Percentiles rank a stretch among this genome's conserved stretches.
Evolutionary conservation across 2,797 vertebrate genomes (phyloP).

Genomic region (Anguilla obscura): DNA sequence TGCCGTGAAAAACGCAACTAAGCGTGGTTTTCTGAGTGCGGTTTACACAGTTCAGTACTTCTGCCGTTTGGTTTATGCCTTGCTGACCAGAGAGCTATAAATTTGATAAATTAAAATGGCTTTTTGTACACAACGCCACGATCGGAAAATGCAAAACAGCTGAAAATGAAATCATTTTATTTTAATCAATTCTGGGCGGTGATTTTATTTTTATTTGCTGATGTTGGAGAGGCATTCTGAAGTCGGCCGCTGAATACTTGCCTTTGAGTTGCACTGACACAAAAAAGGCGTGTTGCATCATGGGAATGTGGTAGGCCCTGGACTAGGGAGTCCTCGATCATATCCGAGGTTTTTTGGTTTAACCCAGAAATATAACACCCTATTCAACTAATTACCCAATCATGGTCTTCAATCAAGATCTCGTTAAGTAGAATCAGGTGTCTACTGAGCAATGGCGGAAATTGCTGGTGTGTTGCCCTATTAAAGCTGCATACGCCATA

Average conservation of each 20-base stretch:
- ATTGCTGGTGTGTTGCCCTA: too few relatives aligned
- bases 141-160: slow-evolving; percentile 33
- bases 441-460: too few relatives aligned
- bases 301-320: neutral
- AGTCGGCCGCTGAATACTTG: neutral
- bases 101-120: slow-evolving; percentile 34
- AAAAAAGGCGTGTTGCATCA: neutral
- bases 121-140: slow-evolving; percentile 20
- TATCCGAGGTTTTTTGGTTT: too few relatives aligned
- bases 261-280: neutral
- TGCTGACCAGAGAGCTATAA: slow-evolving; percentile 22
- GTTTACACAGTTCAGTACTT: slow-evolving; percentile 27
- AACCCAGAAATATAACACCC: neutral
- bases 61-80: slow-evolving; percentile 31
- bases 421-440: too few relatives aligned
- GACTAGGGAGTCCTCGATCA: neutral
- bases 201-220: slow-evolving; percentile 2
- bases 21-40: slow-evolving; percentile 19
- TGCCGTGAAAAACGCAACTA: slow-evolving; percentile 27
- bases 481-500: too few relatives aligned
- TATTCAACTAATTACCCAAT: too few relatives aligned
- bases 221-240: neutral
- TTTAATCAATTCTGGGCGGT: slow-evolving; percentile 24
- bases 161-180: slow-evolving; percentile 30
- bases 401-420: too few relatives aligned